Percentiles rank a stretch among this genome's conserved stretches.
Evolutionary conservation across 2,888 invertebrate genomes (phyloP).

Genomic region (Hirtodrosophila histrioides): DNA sequence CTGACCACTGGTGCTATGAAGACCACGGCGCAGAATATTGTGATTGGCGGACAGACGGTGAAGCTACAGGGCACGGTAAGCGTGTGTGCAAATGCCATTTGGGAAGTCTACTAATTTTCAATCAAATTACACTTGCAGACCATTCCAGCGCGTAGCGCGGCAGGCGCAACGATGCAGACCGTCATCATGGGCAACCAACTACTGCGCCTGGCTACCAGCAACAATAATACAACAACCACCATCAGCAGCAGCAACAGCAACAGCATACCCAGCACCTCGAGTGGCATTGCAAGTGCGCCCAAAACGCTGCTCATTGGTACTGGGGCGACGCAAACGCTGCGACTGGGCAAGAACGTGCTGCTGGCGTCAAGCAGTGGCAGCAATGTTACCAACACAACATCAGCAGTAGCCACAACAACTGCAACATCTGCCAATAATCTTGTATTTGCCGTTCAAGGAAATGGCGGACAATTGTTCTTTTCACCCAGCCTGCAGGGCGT

Average conservation of each 20-base stretch:
- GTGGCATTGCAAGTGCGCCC: slow-evolving; percentile 55
- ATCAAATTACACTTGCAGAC: slow-evolving; percentile 31
- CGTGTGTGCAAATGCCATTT: neutral
- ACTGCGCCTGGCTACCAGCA: slow-evolving; percentile 73
- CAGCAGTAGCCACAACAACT: slow-evolving; percentile 68
- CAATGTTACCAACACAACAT: slow-evolving; percentile 37
- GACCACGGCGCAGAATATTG: slow-evolving; percentile 77
- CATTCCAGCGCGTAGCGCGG: slow-evolving; percentile 50
- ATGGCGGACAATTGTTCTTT: slow-evolving; percentile 86
- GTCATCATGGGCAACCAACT: slow-evolving; percentile 84
- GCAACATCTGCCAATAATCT: slow-evolving; percentile 82
- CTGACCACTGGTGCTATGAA: slow-evolving; percentile 76
- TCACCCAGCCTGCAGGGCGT: slow-evolving; percentile 88
- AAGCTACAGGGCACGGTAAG: slow-evolving; percentile 83
- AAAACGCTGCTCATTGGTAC: slow-evolving; percentile 81
- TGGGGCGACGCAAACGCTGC: slow-evolving; percentile 79
- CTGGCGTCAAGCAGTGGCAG: slow-evolving; percentile 46
- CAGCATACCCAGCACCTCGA: slow-evolving; percentile 39
- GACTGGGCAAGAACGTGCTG: slow-evolving; percentile 73
- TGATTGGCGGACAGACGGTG: slow-evolving; percentile 83
- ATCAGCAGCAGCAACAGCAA: slow-evolving; percentile 55
- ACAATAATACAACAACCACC: slow-evolving; percentile 34
- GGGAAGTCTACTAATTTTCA: neutral
- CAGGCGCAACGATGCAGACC: slow-evolving; percentile 78
- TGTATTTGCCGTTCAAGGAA: slow-evolving; percentile 86